Evolutionary conservation across 1,140 invertebrate genomes (phyloP).

Genomic region (Diachasmimorpha longicaudata): DNA sequence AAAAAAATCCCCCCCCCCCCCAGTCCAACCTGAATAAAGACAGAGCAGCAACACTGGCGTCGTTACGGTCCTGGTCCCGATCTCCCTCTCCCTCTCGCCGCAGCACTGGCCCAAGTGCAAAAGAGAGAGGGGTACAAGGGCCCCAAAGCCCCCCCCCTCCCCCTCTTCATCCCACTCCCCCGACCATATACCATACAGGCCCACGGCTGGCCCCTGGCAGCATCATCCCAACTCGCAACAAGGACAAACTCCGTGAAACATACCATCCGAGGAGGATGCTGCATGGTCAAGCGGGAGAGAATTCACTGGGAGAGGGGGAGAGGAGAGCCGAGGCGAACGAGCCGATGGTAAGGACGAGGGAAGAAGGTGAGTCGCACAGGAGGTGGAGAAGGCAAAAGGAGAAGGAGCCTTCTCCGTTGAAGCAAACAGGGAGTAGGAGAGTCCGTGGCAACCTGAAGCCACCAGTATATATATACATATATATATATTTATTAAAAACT

Average conservation of each 20-base stretch:
- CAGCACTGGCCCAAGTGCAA: constrained; percentile 7
- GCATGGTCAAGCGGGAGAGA: not conserved
- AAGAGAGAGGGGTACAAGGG: constrained; percentile 25
- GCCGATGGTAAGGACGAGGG: constrained; percentile 27
- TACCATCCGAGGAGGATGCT: not conserved
- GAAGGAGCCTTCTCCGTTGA: not conserved
- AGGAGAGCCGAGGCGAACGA: constrained; percentile 18
- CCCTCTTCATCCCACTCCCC: too few species aligned
- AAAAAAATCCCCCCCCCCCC: too few species aligned
- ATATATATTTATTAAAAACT: constrained; percentile 1
- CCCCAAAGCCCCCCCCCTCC: not conserved
- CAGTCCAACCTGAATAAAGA: not conserved
- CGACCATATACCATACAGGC: too few species aligned
- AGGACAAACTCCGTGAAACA: not conserved
- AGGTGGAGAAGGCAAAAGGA: constrained; percentile 23
- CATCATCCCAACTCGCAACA: not conserved
- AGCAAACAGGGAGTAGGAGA: constrained; percentile 20
- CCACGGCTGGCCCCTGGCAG: not conserved
- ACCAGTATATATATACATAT: not conserved
- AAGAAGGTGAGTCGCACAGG: constrained; percentile 7
- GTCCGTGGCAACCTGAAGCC: not conserved
- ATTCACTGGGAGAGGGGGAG: not conserved
- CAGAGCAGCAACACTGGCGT: not conserved
- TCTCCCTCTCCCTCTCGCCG: not conserved
- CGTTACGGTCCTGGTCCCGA: constrained; percentile 36